Conservation (phyloP, 2,797 vertebrate species). For the Coilia nasus region DNA sequence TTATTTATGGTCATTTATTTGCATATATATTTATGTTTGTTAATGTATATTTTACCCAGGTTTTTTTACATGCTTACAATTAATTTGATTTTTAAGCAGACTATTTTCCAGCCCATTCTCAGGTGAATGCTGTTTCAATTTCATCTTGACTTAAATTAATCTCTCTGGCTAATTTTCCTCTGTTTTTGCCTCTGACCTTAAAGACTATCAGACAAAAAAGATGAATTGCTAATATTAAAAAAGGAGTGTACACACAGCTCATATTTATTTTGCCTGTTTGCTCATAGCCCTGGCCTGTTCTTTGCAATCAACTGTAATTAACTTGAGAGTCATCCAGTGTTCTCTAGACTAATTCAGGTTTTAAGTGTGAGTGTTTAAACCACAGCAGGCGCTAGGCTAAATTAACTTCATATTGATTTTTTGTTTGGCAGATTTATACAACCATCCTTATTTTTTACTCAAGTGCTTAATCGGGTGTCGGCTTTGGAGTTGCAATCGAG, state of each 20-base stretch:
- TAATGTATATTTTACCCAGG: not conserved
- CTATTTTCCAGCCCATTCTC: not conserved
- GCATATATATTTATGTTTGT: not conserved
- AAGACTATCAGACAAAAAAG: constrained; percentile 6
- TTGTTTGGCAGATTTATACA: not conserved
- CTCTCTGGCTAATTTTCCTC: not conserved
- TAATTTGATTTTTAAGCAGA: not conserved
- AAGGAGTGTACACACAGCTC: not conserved
- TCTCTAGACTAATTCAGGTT: not conserved
- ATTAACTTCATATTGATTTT: constrained; percentile 18
- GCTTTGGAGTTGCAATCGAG: not conserved
- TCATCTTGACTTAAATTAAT: not conserved
- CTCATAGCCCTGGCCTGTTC: not conserved
- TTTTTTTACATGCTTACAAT: not conserved
- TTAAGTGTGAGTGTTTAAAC: not conserved
- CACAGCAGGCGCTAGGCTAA: not conserved
- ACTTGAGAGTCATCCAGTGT: not conserved
- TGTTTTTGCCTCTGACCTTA: not conserved
- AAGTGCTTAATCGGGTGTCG: not conserved
- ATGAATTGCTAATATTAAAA: not conserved
- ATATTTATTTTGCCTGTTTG: not conserved
- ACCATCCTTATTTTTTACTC: not conserved
- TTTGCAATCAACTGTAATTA: not conserved
- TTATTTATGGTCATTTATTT: not conserved
- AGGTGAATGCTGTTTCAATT: not conserved